Evolutionary conservation across 1,140 invertebrate species (phyloP), one percentile per base, ranked within the genome.

Genomic region (Scaptomyza montana): DNA sequence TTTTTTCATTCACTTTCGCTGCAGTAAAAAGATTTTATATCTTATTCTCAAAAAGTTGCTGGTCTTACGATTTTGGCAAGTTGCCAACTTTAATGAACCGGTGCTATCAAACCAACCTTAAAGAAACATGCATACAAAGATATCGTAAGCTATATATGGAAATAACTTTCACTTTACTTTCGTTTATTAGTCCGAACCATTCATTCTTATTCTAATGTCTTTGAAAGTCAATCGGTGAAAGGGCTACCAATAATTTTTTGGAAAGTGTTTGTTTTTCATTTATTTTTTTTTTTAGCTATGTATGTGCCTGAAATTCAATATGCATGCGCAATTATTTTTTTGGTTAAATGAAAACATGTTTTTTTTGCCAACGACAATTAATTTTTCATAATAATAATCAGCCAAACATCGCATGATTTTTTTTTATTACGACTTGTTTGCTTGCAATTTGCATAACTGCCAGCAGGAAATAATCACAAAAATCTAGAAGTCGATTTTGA

Each of bases 151-250:
- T 8, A 9, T 43, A 66, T 86, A 86, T 86, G 82, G 82, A 89
- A 87, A 87, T 89, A 50, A 77, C 85, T 89, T 89, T 89, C 84
- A 89, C 84, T 89, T 89, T 70, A 89, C 84, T 89, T 89, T 89
- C 84, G 43, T 89, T 89, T 77, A 77, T 84, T 89, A 79, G 70
- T 46, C 30, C 50, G 64, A n/a, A 46, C 41, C 39, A 65, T 85
- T 80, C 66, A 80, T 89, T 89, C 84, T 89, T 84, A 89, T 89
- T 89, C 84, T 89, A 89, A 87, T 82, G 33, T 43, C 61, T 59
- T 49, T 60, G 75, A 75, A 78, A 80, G 51, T 67, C 69, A 54
- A 74, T 77, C 43, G 79, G 84, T 72, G 84, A 87, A 87, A 87
- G 84, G 81, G 51, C 46, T 55, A 7, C 21, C 30, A 41, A 19